Percentiles rank a stretch among this genome's conserved stretches.
Evolutionary conservation across 64 coral and sea anemone species (phyloP).

Genomic region (Acropora tenuis): DNA sequence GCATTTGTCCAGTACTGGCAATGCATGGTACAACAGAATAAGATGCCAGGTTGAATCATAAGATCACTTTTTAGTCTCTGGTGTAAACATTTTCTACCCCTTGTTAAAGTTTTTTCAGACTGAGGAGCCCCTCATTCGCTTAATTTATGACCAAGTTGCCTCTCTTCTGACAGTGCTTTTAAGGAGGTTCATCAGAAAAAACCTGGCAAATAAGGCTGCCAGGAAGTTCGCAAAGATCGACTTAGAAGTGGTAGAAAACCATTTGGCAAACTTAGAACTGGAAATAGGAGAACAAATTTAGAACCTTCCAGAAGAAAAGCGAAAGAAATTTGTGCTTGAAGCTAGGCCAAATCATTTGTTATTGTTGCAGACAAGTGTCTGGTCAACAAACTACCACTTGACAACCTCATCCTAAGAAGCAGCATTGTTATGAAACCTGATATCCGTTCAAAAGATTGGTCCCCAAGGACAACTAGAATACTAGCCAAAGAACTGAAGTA

Average conservation of each 20-base stretch:
- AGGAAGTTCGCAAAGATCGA: conserved; percentile 48
- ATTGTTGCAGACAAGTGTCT: conserved; percentile 18
- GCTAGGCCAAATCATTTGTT: background rate
- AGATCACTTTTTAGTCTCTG: conserved; percentile 55
- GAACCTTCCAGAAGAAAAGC: conserved; percentile 63
- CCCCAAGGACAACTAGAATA: conserved; percentile 44
- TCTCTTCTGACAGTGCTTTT: conserved; percentile 49
- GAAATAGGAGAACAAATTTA: conserved; percentile 41
- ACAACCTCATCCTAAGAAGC: conserved; percentile 62
- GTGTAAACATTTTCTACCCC: conserved; percentile 39
- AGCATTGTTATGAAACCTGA: conserved; percentile 53
- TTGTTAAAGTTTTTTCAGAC: conserved; percentile 54
- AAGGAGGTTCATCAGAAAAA: conserved; percentile 67
- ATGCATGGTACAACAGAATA: conserved; percentile 31
- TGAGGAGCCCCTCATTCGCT: conserved; percentile 59
- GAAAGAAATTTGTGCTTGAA: conserved; percentile 48
- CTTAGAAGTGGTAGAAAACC: conserved; percentile 51
- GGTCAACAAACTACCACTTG: conserved; percentile 65
- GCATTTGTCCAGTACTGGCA: conserved; percentile 13
- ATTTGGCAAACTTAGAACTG: conserved; percentile 44
- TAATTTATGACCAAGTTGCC: conserved; percentile 63
- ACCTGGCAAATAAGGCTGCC: conserved; percentile 52
- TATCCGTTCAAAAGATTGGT: conserved; percentile 64
- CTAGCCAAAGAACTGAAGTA: conserved; percentile 57
- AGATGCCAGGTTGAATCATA: conserved; percentile 22